Evolutionary conservation across 2,888 invertebrate species (phyloP), one percentile per base, ranked within the genome.

Genomic region (Tenthredo notha): DNA sequence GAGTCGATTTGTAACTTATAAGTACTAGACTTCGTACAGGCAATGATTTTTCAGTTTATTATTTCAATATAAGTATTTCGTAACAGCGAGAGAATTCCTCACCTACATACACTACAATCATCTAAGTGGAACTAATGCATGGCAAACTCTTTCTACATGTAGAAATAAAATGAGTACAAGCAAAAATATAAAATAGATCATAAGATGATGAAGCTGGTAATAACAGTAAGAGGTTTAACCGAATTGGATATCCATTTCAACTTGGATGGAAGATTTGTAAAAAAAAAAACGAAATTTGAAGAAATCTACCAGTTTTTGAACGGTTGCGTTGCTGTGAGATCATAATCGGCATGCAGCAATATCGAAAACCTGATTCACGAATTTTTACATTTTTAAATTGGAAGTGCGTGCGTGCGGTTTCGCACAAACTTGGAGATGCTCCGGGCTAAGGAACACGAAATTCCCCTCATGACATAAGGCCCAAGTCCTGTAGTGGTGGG

Each of bases 361-460:
- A 33, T 67, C 15, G 18, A 67, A 33, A 29, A 33, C 33, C 15
- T 12, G 29, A 67, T 10, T 33, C 67, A 67, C 33, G 18, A 43
- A 74, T 21, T 74, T 74, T 25, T 9, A 10, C 43, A 43, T 3
- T 74, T 43, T 4, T 12, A 43, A 21, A 21, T 43, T 43, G 21
- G 2, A 43, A 9, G 72, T 12, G 72, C 40, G 70, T 40, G 33
- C 72, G 72, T 74, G 72, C 72, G 43, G 21, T 74, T 74, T 74
- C n/a, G 72, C 72, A 74, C 72, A 43, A 74, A 74, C 72, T 37
- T 15, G 43, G 40, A 40, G 72, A 74, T 43, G 40, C 72, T 74
- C 3, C 72, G 21, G 72, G 72, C 40, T 43, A n/a, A 43, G 43
- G 43, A 74, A 74, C 72, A 43, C 18, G 43, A 74, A 74, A 74